A percentile compares a stretch with the other conserved stretches of the same genome.
phyloP scores from a whole-genome alignment of 2,888 invertebrate genomes.

The Euclidia mi region DNA sequence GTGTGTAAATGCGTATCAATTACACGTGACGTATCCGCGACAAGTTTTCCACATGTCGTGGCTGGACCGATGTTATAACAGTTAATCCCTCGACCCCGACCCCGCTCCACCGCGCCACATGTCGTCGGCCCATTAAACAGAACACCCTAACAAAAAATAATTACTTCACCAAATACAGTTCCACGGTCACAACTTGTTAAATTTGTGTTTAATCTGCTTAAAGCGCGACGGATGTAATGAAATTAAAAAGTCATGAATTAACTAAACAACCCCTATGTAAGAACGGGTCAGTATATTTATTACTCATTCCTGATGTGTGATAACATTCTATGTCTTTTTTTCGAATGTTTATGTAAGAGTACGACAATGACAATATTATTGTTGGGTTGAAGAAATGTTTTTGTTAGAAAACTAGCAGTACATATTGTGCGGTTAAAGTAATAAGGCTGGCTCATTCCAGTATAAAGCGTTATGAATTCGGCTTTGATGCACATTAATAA shows the following conservation, averaged over 20 bases:
- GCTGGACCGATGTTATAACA: conserved; percentile 59
- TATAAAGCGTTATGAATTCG: background rate
- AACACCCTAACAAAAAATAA: conserved; percentile 86
- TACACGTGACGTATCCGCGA: conserved; percentile 57
- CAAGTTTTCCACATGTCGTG: conserved; percentile 75
- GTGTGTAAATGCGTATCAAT: conserved; percentile 39
- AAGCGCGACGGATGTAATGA: conserved; percentile 57
- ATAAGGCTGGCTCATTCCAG: background rate
- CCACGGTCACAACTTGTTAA: conserved; percentile 73
- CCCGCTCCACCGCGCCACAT: conserved; percentile 70
- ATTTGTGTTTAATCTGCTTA: conserved; percentile 67
- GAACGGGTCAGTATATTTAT: conserved; percentile 34
- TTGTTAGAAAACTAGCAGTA: background rate
- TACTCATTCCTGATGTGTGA: conserved; percentile 34
- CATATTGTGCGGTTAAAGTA: no score
- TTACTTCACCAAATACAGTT: conserved; percentile 81
- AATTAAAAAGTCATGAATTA: conserved; percentile 65
- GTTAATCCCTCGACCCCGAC: conserved; percentile 55
- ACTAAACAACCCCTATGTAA: conserved; percentile 54
- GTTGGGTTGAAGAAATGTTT: background rate
- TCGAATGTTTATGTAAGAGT: conserved; percentile 17
- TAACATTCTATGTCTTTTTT: conserved; percentile 27
- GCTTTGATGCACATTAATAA: conserved; percentile 3
- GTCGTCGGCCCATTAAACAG: conserved; percentile 81
- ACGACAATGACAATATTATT: conserved; percentile 5